phyloP scores from a whole-genome alignment of 2,888 invertebrate species.

The Drosophila austrosaltans region DNA sequence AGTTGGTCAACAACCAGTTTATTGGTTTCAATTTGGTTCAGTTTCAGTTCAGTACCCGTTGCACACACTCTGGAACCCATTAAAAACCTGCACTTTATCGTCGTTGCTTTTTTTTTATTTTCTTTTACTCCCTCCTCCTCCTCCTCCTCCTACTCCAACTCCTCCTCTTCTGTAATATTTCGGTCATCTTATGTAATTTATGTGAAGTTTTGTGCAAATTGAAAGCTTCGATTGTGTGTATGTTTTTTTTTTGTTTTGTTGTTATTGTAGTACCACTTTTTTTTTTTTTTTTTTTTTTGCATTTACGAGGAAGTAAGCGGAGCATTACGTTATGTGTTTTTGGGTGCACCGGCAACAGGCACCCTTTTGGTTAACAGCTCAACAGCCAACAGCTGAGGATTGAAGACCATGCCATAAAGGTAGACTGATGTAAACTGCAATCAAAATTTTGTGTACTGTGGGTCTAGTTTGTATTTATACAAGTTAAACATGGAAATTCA shows the following conservation, averaged over 20 bases:
- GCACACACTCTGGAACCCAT: conserved; percentile 16
- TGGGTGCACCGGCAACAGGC: conserved; percentile 40
- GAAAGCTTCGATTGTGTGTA: conserved; percentile 63
- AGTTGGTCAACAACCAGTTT: conserved; percentile 66
- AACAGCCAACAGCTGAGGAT: conserved; percentile 31
- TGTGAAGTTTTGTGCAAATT: conserved; percentile 78
- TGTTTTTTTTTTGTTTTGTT: conserved; percentile 25
- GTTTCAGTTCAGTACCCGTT: conserved; percentile 21
- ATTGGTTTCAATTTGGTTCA: conserved; percentile 16
- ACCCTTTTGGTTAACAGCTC: conserved; percentile 64
- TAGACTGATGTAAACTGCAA: conserved; percentile 18
- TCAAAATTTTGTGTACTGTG: conserved; percentile 2
- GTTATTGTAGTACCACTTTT: conserved; percentile 25
- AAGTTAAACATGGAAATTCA: too few relatives aligned
- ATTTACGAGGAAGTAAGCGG: conserved; percentile 72
- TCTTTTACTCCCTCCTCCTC: conserved; percentile 25
- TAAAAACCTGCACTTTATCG: conserved; percentile 43
- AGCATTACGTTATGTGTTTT: conserved; percentile 70
- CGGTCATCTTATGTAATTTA: conserved; percentile 70
- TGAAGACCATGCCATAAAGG: conserved; percentile 2
- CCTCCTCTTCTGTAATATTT: conserved; percentile 44
- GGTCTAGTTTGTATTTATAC: background rate
- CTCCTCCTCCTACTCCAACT: conserved; percentile 12
- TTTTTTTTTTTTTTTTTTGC: conserved; percentile 21
- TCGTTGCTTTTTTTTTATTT: background rate